A percentile compares a stretch with the other conserved stretches of the same genome.
phyloP scores from a whole-genome alignment of 30 jellyfish, hydroid and myxozoan genomes.

The Aurelia sp. region DNA sequence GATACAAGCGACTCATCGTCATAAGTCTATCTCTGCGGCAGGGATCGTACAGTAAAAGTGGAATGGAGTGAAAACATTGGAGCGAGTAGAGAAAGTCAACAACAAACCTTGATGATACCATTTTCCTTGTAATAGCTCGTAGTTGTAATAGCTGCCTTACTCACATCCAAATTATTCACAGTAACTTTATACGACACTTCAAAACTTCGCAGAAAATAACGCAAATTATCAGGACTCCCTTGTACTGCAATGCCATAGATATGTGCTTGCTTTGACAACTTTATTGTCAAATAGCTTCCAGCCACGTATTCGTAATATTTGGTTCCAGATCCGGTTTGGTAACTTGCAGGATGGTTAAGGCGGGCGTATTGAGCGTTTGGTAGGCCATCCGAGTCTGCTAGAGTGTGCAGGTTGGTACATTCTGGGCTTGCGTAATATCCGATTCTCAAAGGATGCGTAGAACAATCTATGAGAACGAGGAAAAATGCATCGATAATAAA shows the following conservation, averaged over 20 bases:
- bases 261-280: slow-evolving; percentile 30
- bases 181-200: slow-evolving; percentile 9
- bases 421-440: slow-evolving; percentile 54
- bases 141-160: slow-evolving; percentile 14
- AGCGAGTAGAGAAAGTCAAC: too few species aligned
- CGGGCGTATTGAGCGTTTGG: slow-evolving; percentile 58
- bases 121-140: slow-evolving; percentile 25
- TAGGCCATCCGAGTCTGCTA: slow-evolving; percentile 28
- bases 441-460: slow-evolving; percentile 47
- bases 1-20: too few species aligned
- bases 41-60: too few species aligned
- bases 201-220: slow-evolving; percentile 33
- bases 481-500: too few species aligned
- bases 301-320: slow-evolving; percentile 48
- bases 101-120: slow-evolving; percentile 10
- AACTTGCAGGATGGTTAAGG: slow-evolving; percentile 42
- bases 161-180: not conserved
- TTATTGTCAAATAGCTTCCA: slow-evolving; percentile 29
- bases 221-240: slow-evolving; percentile 48
- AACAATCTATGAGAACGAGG: slow-evolving; percentile 12
- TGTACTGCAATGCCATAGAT: slow-evolving; percentile 33
- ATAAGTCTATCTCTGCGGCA: too few species aligned
- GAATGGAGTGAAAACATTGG: too few species aligned
- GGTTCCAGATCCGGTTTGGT: slow-evolving; percentile 14
- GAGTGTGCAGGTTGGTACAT: slow-evolving; percentile 38